Conservation (phyloP, 1,140 invertebrate genomes). For the Zaprionus nigranus region DNA sequence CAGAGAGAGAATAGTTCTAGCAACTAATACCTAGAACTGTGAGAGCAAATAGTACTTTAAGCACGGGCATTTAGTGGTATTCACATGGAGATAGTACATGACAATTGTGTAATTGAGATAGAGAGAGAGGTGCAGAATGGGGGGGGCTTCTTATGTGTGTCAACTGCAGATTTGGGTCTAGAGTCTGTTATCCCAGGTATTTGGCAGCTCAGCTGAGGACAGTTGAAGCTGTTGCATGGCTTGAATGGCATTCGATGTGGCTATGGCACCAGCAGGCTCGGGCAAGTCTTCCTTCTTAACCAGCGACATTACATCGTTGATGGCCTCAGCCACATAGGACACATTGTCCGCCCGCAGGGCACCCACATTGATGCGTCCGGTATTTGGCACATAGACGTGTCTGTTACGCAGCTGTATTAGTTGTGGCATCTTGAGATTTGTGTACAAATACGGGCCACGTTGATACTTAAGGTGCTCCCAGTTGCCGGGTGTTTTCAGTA, state of each 20-base stretch:
- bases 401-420: slow-evolving; percentile 90
- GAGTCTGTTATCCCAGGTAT: not conserved
- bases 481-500: slow-evolving; percentile 93
- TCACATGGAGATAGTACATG: not conserved
- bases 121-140: not conserved
- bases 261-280: not conserved
- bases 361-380: slow-evolving; percentile 97
- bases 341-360: slow-evolving; percentile 94
- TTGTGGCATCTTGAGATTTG: slow-evolving; percentile 92
- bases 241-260: not conserved
- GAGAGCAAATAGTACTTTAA: not conserved
- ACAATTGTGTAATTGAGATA: not conserved
- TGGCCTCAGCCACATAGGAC: slow-evolving; percentile 94
- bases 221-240: slow-evolving; percentile 5
- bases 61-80: not conserved
- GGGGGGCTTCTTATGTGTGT: not conserved
- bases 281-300: not conserved
- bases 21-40: too few relatives aligned
- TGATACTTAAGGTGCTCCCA: slow-evolving; percentile 98
- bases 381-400: slow-evolving; percentile 95
- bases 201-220: not conserved
- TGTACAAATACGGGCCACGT: slow-evolving; percentile 99
- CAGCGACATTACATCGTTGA: slow-evolving; percentile 88
- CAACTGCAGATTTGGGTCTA: not conserved
- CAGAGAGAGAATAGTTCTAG: too few relatives aligned